Base-by-base conservation (phyloP, 92 coral and sea anemone species). In the Umimayanthus chanpuru region DNA sequence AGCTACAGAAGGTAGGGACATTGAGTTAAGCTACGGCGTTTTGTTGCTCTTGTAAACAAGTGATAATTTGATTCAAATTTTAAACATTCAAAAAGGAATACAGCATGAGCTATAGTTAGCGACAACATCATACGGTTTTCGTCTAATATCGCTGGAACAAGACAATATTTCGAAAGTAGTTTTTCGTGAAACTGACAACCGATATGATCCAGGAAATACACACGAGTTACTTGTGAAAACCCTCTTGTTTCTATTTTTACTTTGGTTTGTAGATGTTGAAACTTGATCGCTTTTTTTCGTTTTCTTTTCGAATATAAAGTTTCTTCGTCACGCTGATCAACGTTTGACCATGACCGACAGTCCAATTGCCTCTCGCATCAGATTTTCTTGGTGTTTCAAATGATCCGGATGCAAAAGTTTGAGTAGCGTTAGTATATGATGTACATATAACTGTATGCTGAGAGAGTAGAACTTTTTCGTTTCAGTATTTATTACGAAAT, bases 1-100 rank as follows among this genome's bases (percentile, higher is more conserved):
- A 97, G 41, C 56, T 95, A n/a, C 92, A 88, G 28, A 91, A 95
- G 97, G 99, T 97, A 85, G 32, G 87, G 16, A 8, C 1, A 55
- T 78, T 78, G 82, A 44, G 30, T 78, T n/a, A 78, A 44, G 30
- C 49, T n/a, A 78, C 38, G 82, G 36, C 81, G 30, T 77, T 32
- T 65, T 79, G 40, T 79, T 49, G 44, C n/a, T 18, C 68, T 29
- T 73, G 50, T 18, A 39, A 49, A 70, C 71, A 55, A 58, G 72
- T 74, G 29, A 53, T 43, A 79, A 43, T 36, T 78, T 44, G 73
- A 50, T 65, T 61, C 90, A 8, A 56, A 66, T 30, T 86, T 56
- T 75, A 38, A 11, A 18, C 68, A 75, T 75, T 75, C 79, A 75
- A 38, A 75, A 43, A 53, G 44, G 82, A 78, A 50, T 44, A 47